Conservation (phyloP, 2,797 vertebrate species). For the Coendou prehensilis region DNA sequence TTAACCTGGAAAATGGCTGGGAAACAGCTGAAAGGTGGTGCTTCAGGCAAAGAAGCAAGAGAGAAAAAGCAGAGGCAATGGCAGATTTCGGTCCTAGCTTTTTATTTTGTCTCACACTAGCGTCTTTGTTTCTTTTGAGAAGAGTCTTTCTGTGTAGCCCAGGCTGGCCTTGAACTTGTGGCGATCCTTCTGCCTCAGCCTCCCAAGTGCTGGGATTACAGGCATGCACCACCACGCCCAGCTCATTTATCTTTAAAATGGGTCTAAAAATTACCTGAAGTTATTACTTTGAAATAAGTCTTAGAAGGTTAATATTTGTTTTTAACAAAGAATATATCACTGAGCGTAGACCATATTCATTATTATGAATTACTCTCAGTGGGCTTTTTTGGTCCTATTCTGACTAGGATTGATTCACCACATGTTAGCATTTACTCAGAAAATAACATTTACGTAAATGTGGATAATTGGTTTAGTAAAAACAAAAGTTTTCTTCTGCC, state of each 20-base stretch:
- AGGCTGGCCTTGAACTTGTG: neutral
- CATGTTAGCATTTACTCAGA: conserved; percentile 52
- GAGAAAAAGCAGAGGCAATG: neutral
- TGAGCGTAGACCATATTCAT: conserved; percentile 19
- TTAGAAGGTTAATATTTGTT: conserved; percentile 60
- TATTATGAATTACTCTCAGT: conserved; percentile 35
- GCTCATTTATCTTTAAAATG: conserved; percentile 54
- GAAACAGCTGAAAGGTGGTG: neutral
- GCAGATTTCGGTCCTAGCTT: neutral
- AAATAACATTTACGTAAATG: conserved; percentile 67
- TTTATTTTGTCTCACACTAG: conserved; percentile 21
- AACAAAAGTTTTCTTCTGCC: conserved; percentile 59
- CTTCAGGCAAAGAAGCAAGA: neutral
- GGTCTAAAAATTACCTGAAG: conserved; percentile 37
- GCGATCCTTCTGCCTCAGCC: neutral
- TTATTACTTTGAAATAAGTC: conserved; percentile 61
- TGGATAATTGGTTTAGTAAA: conserved; percentile 60
- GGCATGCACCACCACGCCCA: neutral
- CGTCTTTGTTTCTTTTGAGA: neutral
- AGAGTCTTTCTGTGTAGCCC: neutral
- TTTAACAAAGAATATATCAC: conserved; percentile 51
- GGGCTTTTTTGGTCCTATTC: neutral
- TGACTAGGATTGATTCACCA: conserved; percentile 33
- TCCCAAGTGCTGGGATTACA: neutral
- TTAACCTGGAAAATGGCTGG: conserved; percentile 38